These are phyloP conservation scores for Pogona vitticeps DNA, from an alignment of 2,113 vertebrate genomes.

Conservation along the genomic window DNA sequence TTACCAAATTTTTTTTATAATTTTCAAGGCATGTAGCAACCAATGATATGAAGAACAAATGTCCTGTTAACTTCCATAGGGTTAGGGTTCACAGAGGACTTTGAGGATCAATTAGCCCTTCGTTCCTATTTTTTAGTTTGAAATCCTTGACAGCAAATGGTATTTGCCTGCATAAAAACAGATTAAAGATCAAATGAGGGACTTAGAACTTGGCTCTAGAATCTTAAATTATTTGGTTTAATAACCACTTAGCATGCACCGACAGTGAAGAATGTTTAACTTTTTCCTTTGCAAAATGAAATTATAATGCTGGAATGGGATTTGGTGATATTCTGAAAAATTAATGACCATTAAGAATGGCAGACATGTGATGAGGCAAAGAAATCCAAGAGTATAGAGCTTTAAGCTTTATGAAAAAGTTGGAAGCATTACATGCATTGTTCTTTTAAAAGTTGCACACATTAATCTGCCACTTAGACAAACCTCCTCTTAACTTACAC, in stretches of 20 bases:
- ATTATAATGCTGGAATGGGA: conserved; percentile 10
- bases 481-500: conserved; percentile 9
- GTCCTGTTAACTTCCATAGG: neutral
- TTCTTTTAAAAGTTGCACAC: neutral
- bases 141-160: neutral
- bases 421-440: neutral
- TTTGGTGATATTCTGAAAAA: conserved; percentile 35
- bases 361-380: neutral
- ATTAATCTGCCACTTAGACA: neutral
- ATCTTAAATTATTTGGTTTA: conserved; percentile 19
- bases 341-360: conserved; percentile 29
- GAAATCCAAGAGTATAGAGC: neutral
- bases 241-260: conserved; percentile 11
- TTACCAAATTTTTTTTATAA: neutral
- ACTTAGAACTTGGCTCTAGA: neutral
- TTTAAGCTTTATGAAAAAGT: conserved; percentile 5
- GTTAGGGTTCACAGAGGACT: neutral
- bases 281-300: conserved; percentile 42
- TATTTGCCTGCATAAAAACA: neutral
- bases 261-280: conserved; percentile 4
- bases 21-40: conserved; percentile 3
- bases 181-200: neutral
- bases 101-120: conserved; percentile 5
- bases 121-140: neutral
- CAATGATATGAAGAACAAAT: neutral